Percentiles rank a stretch among this genome's conserved stretches.
phyloP scores from a whole-genome alignment of 1,140 invertebrate species.

The Trichoplusia ni region DNA sequence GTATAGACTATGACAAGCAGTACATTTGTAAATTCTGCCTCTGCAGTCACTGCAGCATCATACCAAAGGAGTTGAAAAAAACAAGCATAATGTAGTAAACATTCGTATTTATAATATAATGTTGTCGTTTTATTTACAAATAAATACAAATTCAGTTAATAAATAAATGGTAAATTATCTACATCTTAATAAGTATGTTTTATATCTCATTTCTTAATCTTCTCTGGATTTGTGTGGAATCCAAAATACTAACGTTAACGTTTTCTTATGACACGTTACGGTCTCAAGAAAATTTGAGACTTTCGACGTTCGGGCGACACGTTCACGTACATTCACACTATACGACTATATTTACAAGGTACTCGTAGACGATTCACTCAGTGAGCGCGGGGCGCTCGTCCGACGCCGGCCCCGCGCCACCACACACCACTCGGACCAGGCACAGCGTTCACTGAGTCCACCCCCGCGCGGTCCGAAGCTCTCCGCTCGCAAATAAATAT shows the following conservation, averaged over 20 bases:
- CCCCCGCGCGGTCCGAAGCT: constrained; percentile 60
- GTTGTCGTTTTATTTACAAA: constrained; percentile 81
- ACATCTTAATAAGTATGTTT: constrained; percentile 81
- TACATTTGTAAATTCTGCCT: neutral
- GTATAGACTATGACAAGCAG: no score
- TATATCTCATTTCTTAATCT: constrained; percentile 81
- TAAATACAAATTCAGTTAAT: constrained; percentile 82
- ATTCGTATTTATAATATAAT: constrained; percentile 82
- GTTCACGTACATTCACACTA: constrained; percentile 81
- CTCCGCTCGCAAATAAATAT: constrained; percentile 78
- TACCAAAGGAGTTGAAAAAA: constrained; percentile 54
- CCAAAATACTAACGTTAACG: constrained; percentile 81
- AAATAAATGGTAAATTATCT: constrained; percentile 82
- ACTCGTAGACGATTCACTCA: constrained; percentile 73
- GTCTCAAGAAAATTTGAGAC: constrained; percentile 81
- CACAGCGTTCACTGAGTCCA: constrained; percentile 63
- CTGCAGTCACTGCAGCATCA: neutral
- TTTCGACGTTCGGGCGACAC: constrained; percentile 79
- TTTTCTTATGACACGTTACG: constrained; percentile 80
- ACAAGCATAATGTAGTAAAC: constrained; percentile 79
- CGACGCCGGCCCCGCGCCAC: constrained; percentile 60
- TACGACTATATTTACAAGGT: constrained; percentile 77
- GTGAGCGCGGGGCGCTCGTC: constrained; percentile 67
- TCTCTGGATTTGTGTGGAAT: constrained; percentile 75
- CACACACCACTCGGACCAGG: constrained; percentile 59